These are phyloP conservation scores for Sula dactylatra DNA, from an alignment of 2,113 vertebrate genomes.

Conservation along the genomic window DNA sequence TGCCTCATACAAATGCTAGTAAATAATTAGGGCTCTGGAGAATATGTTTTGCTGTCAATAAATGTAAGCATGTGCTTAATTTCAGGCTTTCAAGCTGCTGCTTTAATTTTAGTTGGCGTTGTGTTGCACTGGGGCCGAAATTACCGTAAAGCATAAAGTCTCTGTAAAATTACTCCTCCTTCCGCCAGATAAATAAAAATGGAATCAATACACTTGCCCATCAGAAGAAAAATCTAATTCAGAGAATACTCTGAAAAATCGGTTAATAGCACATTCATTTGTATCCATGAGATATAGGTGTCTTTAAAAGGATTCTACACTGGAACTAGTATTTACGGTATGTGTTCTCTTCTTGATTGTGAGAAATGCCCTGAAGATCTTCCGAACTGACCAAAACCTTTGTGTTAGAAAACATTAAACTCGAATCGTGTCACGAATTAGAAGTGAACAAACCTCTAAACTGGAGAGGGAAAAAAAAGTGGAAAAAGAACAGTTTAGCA, in stretches of 20 bases:
- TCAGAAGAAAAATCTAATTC: background rate
- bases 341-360: constrained; percentile 3
- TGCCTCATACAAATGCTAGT: constrained; percentile 41
- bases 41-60: constrained; percentile 41
- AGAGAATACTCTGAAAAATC: background rate
- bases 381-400: background rate
- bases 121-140: background rate
- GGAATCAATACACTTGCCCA: background rate
- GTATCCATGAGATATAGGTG: background rate
- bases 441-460: constrained; percentile 31
- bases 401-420: background rate
- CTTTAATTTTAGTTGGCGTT: background rate
- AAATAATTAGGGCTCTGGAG: constrained; percentile 55
- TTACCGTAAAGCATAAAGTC: constrained; percentile 16
- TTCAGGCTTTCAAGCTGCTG: background rate
- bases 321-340: constrained; percentile 23
- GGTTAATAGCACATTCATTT: background rate
- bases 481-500: background rate
- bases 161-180: constrained; percentile 7
- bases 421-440: background rate
- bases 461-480: background rate
- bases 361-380: constrained; percentile 29
- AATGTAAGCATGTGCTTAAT: background rate
- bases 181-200: constrained; percentile 23
- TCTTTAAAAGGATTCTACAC: background rate